A percentile compares a stretch with the other conserved stretches of the same genome.
phyloP scores from a whole-genome alignment of 2,113 vertebrate species.

The Vombatus ursinus region DNA sequence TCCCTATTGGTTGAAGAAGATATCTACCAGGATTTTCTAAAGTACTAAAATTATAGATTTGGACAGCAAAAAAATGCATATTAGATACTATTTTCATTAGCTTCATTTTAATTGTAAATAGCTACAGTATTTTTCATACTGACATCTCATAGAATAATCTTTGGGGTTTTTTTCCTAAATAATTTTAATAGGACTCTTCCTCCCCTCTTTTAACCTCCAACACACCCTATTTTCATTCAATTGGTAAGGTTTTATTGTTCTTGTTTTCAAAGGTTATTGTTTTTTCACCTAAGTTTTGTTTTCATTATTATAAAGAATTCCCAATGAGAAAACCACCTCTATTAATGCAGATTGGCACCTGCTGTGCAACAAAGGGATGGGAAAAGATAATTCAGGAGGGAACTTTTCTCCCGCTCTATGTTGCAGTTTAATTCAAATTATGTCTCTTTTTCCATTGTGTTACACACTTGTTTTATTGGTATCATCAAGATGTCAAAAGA shows the following conservation, averaged over 20 bases:
- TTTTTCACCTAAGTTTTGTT: background rate
- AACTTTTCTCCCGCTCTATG: background rate
- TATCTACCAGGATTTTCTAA: background rate
- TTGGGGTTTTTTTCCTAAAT: background rate
- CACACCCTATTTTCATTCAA: background rate
- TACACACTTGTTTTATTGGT: background rate
- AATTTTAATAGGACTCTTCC: background rate
- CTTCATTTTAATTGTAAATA: background rate
- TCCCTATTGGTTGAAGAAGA: background rate
- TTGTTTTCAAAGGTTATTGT: background rate
- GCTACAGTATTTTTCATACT: background rate
- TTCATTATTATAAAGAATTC: background rate
- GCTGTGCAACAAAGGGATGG: background rate
- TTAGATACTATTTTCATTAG: background rate
- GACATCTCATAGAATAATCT: background rate
- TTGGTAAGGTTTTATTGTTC: background rate
- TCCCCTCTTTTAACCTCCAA: background rate
- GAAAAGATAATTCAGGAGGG: background rate
- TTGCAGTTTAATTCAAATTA: background rate
- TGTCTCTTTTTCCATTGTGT: background rate
- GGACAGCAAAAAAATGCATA: background rate
- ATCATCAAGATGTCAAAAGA: background rate
- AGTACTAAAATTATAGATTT: background rate
- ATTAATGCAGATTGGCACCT: background rate
- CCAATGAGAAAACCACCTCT: background rate